Base-by-base conservation (phyloP, 2,888 invertebrate genomes). In the Patella ulyssiponensis region DNA sequence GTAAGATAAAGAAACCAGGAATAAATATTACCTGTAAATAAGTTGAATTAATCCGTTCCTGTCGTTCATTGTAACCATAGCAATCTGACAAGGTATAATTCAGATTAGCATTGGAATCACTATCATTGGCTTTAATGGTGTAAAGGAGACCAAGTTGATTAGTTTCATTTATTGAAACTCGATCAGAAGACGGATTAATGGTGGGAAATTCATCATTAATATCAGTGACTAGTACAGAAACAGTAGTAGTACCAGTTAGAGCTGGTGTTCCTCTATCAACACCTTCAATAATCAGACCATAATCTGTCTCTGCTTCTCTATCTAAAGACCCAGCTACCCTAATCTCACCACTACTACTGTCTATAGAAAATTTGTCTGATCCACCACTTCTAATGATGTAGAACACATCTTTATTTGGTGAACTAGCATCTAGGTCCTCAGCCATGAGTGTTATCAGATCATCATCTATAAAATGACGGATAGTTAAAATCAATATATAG, bases 321-420 rank as follows among this genome's bases (percentile, higher is more conserved):
- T 98, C 98, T n/a, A 98, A 93, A 23, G 20, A 14, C 75, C 94
- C 94, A 0, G 97, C 96, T 0, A 98, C 95, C 7, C 95, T 94
- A 74, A 98, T 95, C 0, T 95, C 93, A 0, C 98, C 98, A 0
- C 94, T 94, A 85, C 95, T 95, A 0, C 97, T 94, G 86, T 96
- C 96, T 58, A 98, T 96, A 0, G 96, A 94, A 91, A 98, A 98
- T 92, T 98, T 98, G 91, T 98, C 98, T 76, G 95, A 94, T 0
- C 97, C 97, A 0, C 98, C 98, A 79, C 94, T 94, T 89, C 96
- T 95, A 77, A 98, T 96, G 81, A 98, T 94, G 92, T 98, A 98
- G 3, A 96, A 96, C 0, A 98, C 93, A 76, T 94, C 94, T 90
- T 97, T 98, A 92, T 98, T 98, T 0, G 97, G 88, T 2, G 80